Evolutionary conservation across 2,113 vertebrate species (phyloP).

Genomic region (Zosterops japonicus): DNA sequence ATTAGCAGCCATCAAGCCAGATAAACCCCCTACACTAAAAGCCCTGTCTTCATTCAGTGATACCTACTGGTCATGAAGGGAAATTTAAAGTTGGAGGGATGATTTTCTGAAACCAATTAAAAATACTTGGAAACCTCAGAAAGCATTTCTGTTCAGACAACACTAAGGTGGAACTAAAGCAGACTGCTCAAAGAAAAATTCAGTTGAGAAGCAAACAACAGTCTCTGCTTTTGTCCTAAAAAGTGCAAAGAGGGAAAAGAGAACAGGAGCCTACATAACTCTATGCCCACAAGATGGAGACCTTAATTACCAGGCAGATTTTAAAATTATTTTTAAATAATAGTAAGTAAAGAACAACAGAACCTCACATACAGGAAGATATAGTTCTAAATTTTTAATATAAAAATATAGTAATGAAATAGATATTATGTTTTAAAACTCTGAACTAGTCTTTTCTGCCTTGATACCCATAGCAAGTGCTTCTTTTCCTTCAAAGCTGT

Average conservation of each 20-base stretch:
- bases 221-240: neutral
- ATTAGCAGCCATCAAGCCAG: neutral
- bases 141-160: neutral
- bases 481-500: neutral
- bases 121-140: neutral
- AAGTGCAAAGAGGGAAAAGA: neutral
- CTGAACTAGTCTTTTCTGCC: neutral
- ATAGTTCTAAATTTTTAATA: neutral
- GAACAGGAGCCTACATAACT: fast-evolving
- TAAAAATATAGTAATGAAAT: neutral
- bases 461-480: neutral
- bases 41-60: neutral
- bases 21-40: neutral
- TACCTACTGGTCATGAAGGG: neutral
- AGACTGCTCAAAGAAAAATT: neutral
- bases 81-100: neutral
- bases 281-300: neutral
- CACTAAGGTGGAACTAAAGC: neutral
- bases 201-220: neutral
- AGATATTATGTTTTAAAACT: neutral
- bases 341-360: neutral
- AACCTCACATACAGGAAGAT: neutral
- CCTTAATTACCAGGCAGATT: neutral
- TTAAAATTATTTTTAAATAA: neutral
- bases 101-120: neutral